phyloP scores from a whole-genome alignment of 2,888 invertebrate genomes.

The Hesperia comma region DNA sequence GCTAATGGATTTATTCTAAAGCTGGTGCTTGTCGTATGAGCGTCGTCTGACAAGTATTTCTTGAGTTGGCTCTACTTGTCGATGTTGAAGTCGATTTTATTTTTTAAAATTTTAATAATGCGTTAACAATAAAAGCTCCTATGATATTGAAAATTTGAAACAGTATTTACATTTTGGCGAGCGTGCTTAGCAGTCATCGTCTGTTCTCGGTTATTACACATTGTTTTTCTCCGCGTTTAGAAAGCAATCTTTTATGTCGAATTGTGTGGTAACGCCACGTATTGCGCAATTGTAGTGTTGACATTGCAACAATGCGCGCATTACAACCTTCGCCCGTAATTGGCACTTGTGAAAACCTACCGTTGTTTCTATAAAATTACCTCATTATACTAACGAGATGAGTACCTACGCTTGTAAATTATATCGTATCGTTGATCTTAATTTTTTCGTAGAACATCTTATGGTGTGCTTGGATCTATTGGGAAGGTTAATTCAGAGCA shows the following conservation, averaged over 20 bases:
- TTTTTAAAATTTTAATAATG: too few species aligned
- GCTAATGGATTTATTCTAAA: too few species aligned
- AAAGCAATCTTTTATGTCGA: slow-evolving; percentile 33
- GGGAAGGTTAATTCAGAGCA: too few species aligned
- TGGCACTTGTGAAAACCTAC: slow-evolving; percentile 20
- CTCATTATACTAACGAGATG: slow-evolving; percentile 3
- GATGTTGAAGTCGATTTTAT: too few species aligned
- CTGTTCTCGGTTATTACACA: slow-evolving; percentile 25
- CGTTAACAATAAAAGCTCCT: too few species aligned
- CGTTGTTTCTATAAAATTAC: slow-evolving; percentile 8
- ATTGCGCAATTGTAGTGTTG: slow-evolving; percentile 19
- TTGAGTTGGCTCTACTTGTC: too few species aligned
- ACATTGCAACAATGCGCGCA: slow-evolving; percentile 23
- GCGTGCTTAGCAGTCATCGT: slow-evolving; percentile 24
- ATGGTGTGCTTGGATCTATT: too few species aligned
- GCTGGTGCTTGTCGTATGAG: too few species aligned
- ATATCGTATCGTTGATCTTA: background rate
- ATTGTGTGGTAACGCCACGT: slow-evolving; percentile 29
- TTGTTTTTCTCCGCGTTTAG: slow-evolving; percentile 30
- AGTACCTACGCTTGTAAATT: background rate
- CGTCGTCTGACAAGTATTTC: too few species aligned
- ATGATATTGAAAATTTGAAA: background rate
- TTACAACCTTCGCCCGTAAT: slow-evolving; percentile 19
- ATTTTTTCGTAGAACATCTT: background rate
- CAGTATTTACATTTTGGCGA: background rate